Evolutionary conservation across 2,113 vertebrate species (phyloP), one percentile per base, ranked within the genome.

Genomic region (Dissostichus mawsoni): DNA sequence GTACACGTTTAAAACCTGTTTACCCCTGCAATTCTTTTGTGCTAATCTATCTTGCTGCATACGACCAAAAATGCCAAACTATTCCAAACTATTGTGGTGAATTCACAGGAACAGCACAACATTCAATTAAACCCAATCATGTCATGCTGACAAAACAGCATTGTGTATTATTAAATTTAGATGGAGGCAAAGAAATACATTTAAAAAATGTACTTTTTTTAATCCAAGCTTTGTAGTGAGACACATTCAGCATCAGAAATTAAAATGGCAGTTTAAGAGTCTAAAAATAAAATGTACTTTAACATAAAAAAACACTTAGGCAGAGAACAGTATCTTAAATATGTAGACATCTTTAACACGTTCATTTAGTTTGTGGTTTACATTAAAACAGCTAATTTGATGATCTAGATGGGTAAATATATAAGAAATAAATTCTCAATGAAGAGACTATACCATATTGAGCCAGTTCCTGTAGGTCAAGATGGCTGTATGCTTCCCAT

Each of bases 401-500:
- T 61, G 10, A 18, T 56, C 11, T 1, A 33, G 12, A 67, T 11
- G 17, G 23, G 44, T 51, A 36, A n/a, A 76, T 16, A 53, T 16
- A 53, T 3, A 7, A 82, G 25, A 61, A 62, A 69, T 10, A 53
- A 14, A 45, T 69, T 68, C 13, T 73, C 29, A 52, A 48, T 0
- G 2, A 51, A 58, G 45, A 62, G 36, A 11, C 69, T 94, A 98
- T 97, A 18, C 97, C 96, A 0, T 97, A 97, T 84, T 98, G 97
- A 41, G 96, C 96, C 82, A 97, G 92, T 84, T 98, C 97, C 13
- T 98, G 97, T 66, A 98, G 94, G 90, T 98, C 96, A 94, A 97
- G 93, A 82, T 98, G 97, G 88, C 94, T 98, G 95, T 97, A 97
- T 51, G 96, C 97, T 88, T 98, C 97, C 97, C 97, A 98, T 0